Evolutionary conservation across 2,888 invertebrate species (phyloP), one percentile per base, ranked within the genome.

Genomic region (Xestoiulus laeticollis): DNA sequence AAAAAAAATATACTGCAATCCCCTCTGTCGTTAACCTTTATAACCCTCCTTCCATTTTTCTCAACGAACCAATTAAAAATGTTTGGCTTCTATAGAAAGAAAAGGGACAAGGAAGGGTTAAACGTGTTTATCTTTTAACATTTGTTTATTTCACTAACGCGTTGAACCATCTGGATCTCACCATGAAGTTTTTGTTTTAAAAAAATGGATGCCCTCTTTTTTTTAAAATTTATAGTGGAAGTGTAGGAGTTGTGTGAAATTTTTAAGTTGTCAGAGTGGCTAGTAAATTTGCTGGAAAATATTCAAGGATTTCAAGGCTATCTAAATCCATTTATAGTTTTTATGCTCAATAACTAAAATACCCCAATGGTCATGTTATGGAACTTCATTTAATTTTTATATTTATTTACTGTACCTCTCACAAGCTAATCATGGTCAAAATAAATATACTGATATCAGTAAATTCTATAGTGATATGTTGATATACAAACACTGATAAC

Each of bases 121-220:
- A 59, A 59, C 59, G 59, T 59, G 59, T 59, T 59, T 59, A 59
- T 59, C 59, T 59, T 22, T 8, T 1, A 19, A 22, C 59, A 59
- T 59, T 59, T 59, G 59, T 59, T 59, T 59, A 59, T 59, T 59
- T 22, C 22, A 59, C 59, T 22, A 59, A 59, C 59, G 59, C 59
- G 22, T 6, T 22, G 59, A n/a, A 59, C 59, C 59, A 59, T 59
- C 59, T 59, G 59, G 59, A 59, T 53, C 53, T 2, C 16, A 53
- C 53, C 53, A n/a, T 19, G 19, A 19, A 53, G 59, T 59, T 59
- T 59, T 59, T 22, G n/a, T 59, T 59, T 4, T 6, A 22, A 59
- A 59, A 59, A 59, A 53, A 19, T 59, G 59, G 22, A 22, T 22
- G 59, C 3, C 59, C 59, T 22, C 38, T 38, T 5, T 38, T 5